phyloP scores from a whole-genome alignment of 2,888 invertebrate species.

The Pammene fasciana region DNA sequence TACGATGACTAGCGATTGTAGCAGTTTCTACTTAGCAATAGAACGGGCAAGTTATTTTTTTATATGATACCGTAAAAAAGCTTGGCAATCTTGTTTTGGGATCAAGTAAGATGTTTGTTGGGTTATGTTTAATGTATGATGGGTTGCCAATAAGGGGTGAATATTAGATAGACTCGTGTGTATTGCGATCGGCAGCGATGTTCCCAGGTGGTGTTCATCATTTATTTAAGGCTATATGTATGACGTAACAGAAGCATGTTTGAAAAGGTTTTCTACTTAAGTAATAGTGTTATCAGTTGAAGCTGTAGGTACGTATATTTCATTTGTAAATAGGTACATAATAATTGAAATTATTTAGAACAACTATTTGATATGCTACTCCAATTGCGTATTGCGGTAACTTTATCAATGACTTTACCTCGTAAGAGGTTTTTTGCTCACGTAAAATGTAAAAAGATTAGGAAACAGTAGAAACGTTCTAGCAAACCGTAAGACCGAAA shows the following conservation, averaged over 20 bases:
- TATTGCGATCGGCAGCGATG: slow-evolving; percentile 28
- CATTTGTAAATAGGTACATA: not conserved
- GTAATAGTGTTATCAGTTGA: not conserved
- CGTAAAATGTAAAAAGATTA: not conserved
- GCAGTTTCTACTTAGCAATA: not conserved
- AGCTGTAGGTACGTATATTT: not conserved
- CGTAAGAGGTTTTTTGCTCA: not conserved
- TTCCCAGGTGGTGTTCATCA: slow-evolving; percentile 24
- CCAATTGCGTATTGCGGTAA: too few species aligned
- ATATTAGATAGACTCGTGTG: slow-evolving; percentile 27
- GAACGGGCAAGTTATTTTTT: slow-evolving; percentile 12
- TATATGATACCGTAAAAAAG: not conserved
- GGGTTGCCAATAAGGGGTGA: slow-evolving; percentile 30
- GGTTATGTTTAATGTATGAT: slow-evolving; percentile 17
- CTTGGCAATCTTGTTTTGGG: slow-evolving; percentile 16
- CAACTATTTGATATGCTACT: not conserved
- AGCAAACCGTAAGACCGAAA: slow-evolving; percentile 3
- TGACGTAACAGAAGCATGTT: not conserved
- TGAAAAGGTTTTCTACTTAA: not conserved
- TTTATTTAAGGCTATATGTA: slow-evolving; percentile 14
- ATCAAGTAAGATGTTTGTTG: slow-evolving; percentile 18
- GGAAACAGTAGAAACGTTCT: not conserved
- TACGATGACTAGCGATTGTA: slow-evolving; percentile 32
- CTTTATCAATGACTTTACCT: too few species aligned
- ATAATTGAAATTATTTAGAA: not conserved